phyloP scores from a whole-genome alignment of 2,797 vertebrate genomes.

The Peromyscus aztecus region DNA sequence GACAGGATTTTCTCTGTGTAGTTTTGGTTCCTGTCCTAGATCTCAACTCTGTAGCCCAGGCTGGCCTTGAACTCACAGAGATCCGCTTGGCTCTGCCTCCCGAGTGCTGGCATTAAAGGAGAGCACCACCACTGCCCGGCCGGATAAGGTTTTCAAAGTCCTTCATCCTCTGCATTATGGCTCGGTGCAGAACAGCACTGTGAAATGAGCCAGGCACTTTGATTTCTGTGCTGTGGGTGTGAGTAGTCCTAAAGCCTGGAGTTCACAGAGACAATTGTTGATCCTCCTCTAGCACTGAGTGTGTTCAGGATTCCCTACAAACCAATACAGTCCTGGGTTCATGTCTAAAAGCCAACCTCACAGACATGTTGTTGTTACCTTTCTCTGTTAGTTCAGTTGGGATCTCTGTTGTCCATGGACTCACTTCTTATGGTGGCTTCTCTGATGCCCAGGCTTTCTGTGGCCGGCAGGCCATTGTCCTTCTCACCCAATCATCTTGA shows the following conservation, averaged over 20 bases:
- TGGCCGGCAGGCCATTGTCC: too few species aligned
- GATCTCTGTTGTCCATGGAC: background rate
- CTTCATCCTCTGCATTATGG: background rate
- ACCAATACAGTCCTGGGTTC: background rate
- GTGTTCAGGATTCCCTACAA: background rate
- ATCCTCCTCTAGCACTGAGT: background rate
- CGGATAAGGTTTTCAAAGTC: background rate
- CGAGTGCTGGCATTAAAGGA: too few species aligned
- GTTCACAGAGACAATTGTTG: background rate
- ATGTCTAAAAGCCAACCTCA: background rate
- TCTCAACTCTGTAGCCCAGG: too few species aligned
- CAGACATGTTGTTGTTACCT: background rate
- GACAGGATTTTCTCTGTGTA: too few species aligned
- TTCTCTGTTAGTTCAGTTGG: background rate
- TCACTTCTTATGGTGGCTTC: background rate
- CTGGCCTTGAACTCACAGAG: too few species aligned
- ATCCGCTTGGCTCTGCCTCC: too few species aligned
- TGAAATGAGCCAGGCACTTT: background rate
- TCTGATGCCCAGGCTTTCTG: background rate
- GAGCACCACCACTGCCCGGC: too few species aligned
- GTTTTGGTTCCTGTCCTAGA: too few species aligned
- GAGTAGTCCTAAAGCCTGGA: background rate
- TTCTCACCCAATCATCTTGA: background rate
- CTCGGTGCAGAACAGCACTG: background rate
- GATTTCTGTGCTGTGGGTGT: background rate